Base-by-base conservation (phyloP, 2,797 vertebrate species). In the Phalloptychus januarius region DNA sequence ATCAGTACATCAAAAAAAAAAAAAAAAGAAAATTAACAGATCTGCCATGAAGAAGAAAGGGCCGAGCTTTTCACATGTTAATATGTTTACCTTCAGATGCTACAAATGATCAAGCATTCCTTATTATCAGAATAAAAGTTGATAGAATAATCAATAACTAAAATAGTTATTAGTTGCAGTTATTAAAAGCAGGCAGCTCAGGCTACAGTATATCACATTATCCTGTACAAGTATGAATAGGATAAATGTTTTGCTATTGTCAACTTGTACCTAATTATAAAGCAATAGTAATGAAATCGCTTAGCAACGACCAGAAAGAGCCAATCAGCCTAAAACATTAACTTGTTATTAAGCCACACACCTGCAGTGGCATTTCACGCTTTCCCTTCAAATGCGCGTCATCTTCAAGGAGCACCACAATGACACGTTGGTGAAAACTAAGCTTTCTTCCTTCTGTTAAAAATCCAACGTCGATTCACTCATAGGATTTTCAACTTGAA, bases 321-420 rank as follows among this genome's bases (percentile, higher is more conserved):
- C 33, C 61, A 58, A 16, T 28, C 5, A 61, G 28, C 56, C 56
- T 7, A 33, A 36, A 63, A 63, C 31, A 36, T 63, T 4, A 13
- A 54, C 50, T 54, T 23, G 25, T 25, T 54, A 25, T 54, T n/a
- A 54, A 54, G 23, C 20, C 25, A 56, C 52, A 54, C 20, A n/a
- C 25, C 52, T 56, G n/a, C 58, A 61, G 28, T 61, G 65, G n/a
- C 65, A 69, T 13, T 69, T 69, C 65, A 42, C 38, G n/a, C 65
- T 42, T 42, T 69, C 23, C 23, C 38, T 23, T 42, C 42, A 42
- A 42, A 69, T 12, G n/a, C 6, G 65, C 10, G 11, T 11, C 36
- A 25, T 40, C 63, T 40, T 67, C 23, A 67, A 12, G 36, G 36
- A 67, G 36, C 36, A 25, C 5, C 11, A 67, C 12, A 25, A 40